A percentile compares a stretch with the other conserved stretches of the same genome.
phyloP scores from a whole-genome alignment of 2,797 vertebrate genomes.

The Pangasius djambal region DNA sequence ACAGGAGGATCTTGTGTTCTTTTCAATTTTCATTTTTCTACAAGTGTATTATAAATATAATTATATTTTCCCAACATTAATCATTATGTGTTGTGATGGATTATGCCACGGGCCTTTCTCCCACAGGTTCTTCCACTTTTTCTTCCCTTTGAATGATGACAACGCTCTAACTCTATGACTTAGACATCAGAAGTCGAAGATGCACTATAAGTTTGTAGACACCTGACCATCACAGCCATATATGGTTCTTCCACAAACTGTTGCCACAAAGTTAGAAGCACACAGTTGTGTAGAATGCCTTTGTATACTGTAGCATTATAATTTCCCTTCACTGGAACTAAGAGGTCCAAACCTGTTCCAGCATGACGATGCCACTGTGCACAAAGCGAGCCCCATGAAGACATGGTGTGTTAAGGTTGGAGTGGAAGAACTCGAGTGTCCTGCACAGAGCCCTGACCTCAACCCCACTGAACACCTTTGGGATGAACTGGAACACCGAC shows the following conservation, averaged over 20 bases:
- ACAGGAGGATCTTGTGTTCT: neutral
- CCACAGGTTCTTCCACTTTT: neutral
- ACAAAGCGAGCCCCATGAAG: neutral
- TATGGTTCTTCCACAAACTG: neutral
- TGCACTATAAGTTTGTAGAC: neutral
- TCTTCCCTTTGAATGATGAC: neutral
- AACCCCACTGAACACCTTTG: neutral
- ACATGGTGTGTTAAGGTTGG: neutral
- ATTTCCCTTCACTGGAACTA: neutral
- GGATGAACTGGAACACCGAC: neutral
- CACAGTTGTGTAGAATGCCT: neutral
- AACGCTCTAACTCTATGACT: neutral
- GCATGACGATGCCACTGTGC: neutral
- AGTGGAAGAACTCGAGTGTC: neutral
- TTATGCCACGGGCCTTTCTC: neutral
- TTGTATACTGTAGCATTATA: neutral
- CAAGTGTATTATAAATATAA: neutral
- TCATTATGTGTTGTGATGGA: neutral
- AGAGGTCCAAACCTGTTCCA: neutral
- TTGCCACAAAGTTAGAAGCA: neutral
- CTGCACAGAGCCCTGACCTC: neutral
- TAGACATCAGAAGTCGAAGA: neutral
- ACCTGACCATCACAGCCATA: neutral
- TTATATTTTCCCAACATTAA: neutral
- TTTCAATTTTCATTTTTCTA: neutral